phyloP scores from a whole-genome alignment of 2,113 vertebrate genomes.

The Corynorhinus townsendii region DNA sequence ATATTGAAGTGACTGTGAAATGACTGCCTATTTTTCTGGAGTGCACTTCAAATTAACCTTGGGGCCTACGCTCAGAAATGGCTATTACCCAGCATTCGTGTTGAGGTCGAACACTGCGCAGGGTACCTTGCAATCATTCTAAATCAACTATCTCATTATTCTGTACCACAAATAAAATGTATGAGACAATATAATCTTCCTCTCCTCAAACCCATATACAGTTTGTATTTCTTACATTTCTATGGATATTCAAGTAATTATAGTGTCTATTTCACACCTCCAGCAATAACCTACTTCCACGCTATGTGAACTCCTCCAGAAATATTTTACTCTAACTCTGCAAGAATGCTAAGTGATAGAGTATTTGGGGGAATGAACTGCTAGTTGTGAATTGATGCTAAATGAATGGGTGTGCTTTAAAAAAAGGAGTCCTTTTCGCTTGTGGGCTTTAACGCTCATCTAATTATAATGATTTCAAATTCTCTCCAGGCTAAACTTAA shows the following conservation, averaged over 20 bases:
- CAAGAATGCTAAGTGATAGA: slow-evolving; percentile 50
- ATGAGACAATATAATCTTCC: not conserved
- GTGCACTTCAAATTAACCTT: slow-evolving; percentile 38
- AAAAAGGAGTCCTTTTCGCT: slow-evolving; percentile 56
- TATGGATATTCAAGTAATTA: slow-evolving; percentile 34
- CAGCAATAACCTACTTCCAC: slow-evolving; percentile 45
- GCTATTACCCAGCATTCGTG: not conserved
- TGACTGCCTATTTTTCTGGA: not conserved
- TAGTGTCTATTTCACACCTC: slow-evolving; percentile 14
- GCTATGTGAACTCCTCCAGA: slow-evolving; percentile 41
- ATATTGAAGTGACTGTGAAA: slow-evolving; percentile 14
- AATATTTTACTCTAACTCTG: slow-evolving; percentile 52
- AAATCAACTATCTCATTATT: not conserved
- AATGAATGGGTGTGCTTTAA: slow-evolving; percentile 64
- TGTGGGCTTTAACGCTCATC: slow-evolving; percentile 63
- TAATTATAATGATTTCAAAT: slow-evolving; percentile 77
- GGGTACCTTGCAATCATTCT: not conserved
- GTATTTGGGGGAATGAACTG: slow-evolving; percentile 57
- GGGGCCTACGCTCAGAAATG: not conserved
- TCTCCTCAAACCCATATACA: not conserved
- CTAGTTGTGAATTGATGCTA: slow-evolving; percentile 67
- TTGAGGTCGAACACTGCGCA: not conserved
- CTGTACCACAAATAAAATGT: not conserved
- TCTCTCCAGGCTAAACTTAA: slow-evolving; percentile 69
- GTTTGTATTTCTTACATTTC: slow-evolving; percentile 28